A percentile compares a stretch with the other conserved stretches of the same genome.
Conservation (phyloP, 2,888 invertebrate genomes). For the Ceraclea dissimilis region DNA sequence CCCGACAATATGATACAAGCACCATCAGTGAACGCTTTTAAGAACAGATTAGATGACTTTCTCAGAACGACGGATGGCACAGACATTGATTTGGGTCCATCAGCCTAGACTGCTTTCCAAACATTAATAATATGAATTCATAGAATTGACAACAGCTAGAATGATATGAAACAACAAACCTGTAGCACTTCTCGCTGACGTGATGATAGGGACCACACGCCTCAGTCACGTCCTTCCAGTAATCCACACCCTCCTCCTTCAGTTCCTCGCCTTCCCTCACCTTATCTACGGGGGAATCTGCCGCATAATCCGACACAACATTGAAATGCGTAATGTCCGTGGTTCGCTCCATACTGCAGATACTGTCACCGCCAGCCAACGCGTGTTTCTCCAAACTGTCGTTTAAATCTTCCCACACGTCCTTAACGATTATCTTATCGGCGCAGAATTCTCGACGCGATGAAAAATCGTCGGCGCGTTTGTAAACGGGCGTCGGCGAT, state of each 20-base stretch:
- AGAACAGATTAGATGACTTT: too few relatives aligned
- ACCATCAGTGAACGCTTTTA: too few relatives aligned
- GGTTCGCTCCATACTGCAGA: not conserved
- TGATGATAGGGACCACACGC: constrained; percentile 11
- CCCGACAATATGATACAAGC: too few relatives aligned
- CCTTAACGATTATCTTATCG: not conserved
- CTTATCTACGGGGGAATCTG: not conserved
- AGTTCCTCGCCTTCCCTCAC: not conserved
- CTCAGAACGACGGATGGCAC: too few relatives aligned
- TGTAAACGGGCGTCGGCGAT: not conserved
- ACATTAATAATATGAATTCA: too few relatives aligned
- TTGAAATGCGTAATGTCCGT: not conserved
- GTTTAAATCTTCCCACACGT: not conserved
- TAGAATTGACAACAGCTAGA: too few relatives aligned
- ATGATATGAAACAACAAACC: too few relatives aligned
- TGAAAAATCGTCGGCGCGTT: not conserved
- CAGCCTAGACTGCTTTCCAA: too few relatives aligned
- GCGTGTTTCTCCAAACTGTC: not conserved
- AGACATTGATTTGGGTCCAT: too few relatives aligned
- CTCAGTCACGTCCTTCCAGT: constrained; percentile 11
- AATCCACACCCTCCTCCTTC: not conserved
- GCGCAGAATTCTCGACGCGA: not conserved
- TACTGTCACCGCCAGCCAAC: too few relatives aligned
- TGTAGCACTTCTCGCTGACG: constrained; percentile 10
- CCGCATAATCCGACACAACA: not conserved